A percentile compares a stretch with the other conserved stretches of the same genome.
Conservation (phyloP, 2,797 vertebrate genomes). For the Centroberyx gerrardi region DNA sequence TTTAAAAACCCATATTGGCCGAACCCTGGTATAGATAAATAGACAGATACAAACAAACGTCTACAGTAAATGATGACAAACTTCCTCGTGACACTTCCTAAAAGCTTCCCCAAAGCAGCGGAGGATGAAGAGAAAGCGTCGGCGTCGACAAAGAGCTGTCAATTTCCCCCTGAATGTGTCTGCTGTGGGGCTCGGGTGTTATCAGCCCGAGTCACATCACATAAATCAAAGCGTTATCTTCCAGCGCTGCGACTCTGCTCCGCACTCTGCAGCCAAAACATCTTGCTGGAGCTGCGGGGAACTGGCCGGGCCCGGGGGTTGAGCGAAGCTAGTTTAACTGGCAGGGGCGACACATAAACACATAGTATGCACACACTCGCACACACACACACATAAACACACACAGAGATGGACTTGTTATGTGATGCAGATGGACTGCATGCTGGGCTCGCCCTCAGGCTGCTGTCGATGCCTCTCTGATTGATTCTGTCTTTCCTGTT, state of each 20-base stretch:
- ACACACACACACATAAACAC: slow-evolving; percentile 2
- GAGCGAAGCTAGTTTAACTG: background rate
- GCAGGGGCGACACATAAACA: background rate
- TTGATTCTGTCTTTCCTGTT: slow-evolving; percentile 77
- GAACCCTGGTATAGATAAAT: slow-evolving; percentile 4
- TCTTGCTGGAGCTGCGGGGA: slow-evolving; percentile 47
- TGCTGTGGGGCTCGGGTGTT: slow-evolving; percentile 67
- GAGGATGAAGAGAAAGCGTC: slow-evolving; percentile 36
- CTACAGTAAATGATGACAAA: slow-evolving; percentile 23
- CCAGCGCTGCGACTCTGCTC: slow-evolving; percentile 45
- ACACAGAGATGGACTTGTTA: slow-evolving; percentile 35
- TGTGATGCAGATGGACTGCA: slow-evolving; percentile 52
- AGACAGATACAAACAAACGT: slow-evolving; percentile 17
- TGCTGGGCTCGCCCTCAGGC: slow-evolving; percentile 61
- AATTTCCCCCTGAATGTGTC: slow-evolving; percentile 47
- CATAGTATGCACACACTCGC: slow-evolving; percentile 1
- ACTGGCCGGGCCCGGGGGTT: slow-evolving; percentile 14
- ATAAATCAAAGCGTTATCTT: slow-evolving; percentile 74
- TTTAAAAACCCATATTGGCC: background rate
- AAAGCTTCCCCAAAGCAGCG: slow-evolving; percentile 25
- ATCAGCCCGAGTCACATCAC: slow-evolving; percentile 71
- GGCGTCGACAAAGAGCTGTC: slow-evolving; percentile 40
- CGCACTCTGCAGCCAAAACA: slow-evolving; percentile 63
- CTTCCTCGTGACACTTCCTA: slow-evolving; percentile 24
- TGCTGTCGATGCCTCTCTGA: slow-evolving; percentile 71